phyloP scores from a whole-genome alignment of 2,113 vertebrate species.

The Kryptolebias marmoratus region DNA sequence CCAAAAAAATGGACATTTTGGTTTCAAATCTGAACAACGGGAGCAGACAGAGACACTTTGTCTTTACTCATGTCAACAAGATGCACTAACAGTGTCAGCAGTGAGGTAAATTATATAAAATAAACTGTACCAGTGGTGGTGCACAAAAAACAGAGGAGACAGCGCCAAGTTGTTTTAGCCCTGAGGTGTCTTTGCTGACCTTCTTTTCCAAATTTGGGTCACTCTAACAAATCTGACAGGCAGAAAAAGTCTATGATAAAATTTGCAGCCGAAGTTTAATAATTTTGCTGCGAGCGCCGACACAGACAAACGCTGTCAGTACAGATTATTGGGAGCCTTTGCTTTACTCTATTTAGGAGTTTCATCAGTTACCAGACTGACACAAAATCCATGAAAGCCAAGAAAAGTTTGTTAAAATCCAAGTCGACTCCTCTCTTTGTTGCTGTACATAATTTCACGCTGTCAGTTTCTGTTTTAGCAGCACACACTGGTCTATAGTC shows the following conservation, averaged over 20 bases:
- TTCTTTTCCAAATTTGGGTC: not conserved
- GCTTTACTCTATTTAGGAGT: not conserved
- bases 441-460: not conserved
- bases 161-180: not conserved
- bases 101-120: no score
- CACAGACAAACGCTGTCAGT: not conserved
- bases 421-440: not conserved
- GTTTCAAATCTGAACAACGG: no score
- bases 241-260: not conserved
- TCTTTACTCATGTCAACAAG: no score
- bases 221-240: not conserved
- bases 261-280: not conserved
- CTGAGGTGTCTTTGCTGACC: not conserved
- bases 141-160: no score
- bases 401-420: not conserved
- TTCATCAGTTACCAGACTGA: not conserved
- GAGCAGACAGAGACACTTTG: no score
- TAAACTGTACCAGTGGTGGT: no score
- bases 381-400: slow-evolving; percentile 6
- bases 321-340: not conserved
- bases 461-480: not conserved
- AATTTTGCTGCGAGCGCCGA: not conserved
- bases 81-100: no score
- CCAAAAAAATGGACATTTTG: no score
- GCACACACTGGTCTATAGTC: no score